Conservation (phyloP, 2,113 vertebrate species). For the Sturnus vulgaris region DNA sequence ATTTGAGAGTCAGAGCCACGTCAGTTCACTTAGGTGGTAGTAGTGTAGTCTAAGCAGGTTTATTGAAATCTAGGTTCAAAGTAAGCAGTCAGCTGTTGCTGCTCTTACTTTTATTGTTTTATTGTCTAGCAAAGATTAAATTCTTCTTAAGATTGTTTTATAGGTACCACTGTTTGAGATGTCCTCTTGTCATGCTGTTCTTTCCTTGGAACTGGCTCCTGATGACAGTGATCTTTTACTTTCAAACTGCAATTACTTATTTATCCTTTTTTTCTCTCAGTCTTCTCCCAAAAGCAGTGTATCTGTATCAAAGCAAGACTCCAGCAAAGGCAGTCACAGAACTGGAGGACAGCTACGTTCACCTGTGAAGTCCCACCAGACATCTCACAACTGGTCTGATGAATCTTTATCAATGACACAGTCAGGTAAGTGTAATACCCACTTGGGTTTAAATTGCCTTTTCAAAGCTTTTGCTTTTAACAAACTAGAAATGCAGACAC, state of each 20-base stretch:
- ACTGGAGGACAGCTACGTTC: slow-evolving; percentile 69
- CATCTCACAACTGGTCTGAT: slow-evolving; percentile 74
- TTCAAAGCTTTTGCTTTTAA: not conserved
- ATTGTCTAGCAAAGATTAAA: not conserved
- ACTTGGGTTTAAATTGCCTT: not conserved
- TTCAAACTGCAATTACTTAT: not conserved
- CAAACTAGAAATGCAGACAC: not conserved
- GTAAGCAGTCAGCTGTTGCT: not conserved
- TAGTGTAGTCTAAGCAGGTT: not conserved
- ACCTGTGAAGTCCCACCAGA: slow-evolving; percentile 69
- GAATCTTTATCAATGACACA: slow-evolving; percentile 80
- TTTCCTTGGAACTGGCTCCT: not conserved
- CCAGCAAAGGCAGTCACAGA: slow-evolving; percentile 65
- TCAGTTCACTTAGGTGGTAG: not conserved
- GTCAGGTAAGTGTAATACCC: slow-evolving; percentile 79
- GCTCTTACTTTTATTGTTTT: not conserved
- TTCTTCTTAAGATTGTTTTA: not conserved
- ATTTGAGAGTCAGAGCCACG: not conserved
- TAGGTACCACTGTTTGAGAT: not conserved
- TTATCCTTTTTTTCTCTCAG: slow-evolving; percentile 57
- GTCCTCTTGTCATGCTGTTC: not conserved
- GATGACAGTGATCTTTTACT: not conserved
- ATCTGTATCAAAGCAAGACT: slow-evolving; percentile 77
- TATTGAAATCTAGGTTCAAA: not conserved
- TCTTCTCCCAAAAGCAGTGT: slow-evolving; percentile 76